phyloP scores from a whole-genome alignment of 2,797 vertebrate genomes.

The Hapalemur alaotrensis region DNA sequence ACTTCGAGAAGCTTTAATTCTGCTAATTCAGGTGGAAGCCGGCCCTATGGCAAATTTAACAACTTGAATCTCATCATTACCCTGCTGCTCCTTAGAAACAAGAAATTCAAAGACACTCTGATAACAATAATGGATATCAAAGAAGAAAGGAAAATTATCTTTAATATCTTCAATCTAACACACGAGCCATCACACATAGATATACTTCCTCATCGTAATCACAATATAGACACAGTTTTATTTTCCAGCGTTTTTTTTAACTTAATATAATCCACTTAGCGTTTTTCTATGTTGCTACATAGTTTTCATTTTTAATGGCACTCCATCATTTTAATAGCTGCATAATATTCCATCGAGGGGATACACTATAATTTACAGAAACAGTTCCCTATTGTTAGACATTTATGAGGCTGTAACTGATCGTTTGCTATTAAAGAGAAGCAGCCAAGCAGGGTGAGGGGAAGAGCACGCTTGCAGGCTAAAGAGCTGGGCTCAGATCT shows the following conservation, averaged over 20 bases:
- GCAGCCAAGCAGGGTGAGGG: neutral
- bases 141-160: conserved; percentile 54
- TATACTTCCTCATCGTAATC: conserved; percentile 41
- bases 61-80: neutral
- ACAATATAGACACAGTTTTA: conserved; percentile 43
- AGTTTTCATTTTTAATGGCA: conserved; percentile 66
- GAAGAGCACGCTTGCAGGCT: neutral
- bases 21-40: neutral
- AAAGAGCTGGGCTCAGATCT: neutral
- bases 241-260: conserved; percentile 19
- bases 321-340: conserved; percentile 73
- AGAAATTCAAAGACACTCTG: neutral
- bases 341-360: conserved; percentile 67
- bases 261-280: conserved; percentile 59
- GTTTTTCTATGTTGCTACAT: conserved; percentile 43
- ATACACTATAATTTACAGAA: conserved; percentile 46
- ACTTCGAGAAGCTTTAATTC: neutral
- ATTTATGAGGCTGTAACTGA: conserved; percentile 54
- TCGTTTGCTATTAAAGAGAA: conserved; percentile 27
- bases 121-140: conserved; percentile 38
- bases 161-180: conserved; percentile 37
- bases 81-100: conserved; percentile 43
- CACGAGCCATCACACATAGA: neutral
- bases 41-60: neutral
- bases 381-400: conserved; percentile 25